Base-by-base conservation (phyloP, 2,888 invertebrate species). In the Junonia oenone region DNA sequence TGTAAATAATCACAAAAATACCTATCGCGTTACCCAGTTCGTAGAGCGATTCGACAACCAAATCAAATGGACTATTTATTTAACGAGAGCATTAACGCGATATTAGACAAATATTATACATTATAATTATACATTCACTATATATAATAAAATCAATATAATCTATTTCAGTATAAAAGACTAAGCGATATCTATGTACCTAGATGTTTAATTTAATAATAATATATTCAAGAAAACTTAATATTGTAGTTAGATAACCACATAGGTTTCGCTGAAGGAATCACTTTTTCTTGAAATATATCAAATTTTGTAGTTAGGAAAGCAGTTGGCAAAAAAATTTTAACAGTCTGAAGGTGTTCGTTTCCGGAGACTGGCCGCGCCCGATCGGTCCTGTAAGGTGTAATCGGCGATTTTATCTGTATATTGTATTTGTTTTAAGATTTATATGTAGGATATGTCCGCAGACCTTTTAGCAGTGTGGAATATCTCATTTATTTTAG, bases 291-390 rank as follows among this genome's bases (percentile, higher is more conserved):
- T 83, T 78, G 76, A 80, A 68, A 79, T 78, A 81, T 81, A 83
- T 81, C 77, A 81, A 77, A 58, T 79, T 72, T 80, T 68, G 79
- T 86, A 87, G 86, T 78, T 87, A 86, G 83, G 84, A 79, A 73
- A 78, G 76, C 43, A 80, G 81, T 79, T 79, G 78, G 78, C 75
- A 79, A 63, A n/a, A n/a, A n/a, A 79, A 74, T 76, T 79, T 80
- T 76, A 79, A 76, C 75, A 85, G 82, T 83, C 83, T 83, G 86
- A 83, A 71, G 74, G 76, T 74, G 81, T 81, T 82, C 82, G 78
- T 78, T 74, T 78, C 68, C 69, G 73, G 72, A 17, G 17, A 19
- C 11, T 19, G 17, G 11, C 19, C 19, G 38, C 11, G 84, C 83
- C 69, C 79, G 80, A 84, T 83, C 74, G 80, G 81, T 80, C 81